phyloP scores from a whole-genome alignment of 2,113 vertebrate genomes.

The Phocoena sinus region DNA sequence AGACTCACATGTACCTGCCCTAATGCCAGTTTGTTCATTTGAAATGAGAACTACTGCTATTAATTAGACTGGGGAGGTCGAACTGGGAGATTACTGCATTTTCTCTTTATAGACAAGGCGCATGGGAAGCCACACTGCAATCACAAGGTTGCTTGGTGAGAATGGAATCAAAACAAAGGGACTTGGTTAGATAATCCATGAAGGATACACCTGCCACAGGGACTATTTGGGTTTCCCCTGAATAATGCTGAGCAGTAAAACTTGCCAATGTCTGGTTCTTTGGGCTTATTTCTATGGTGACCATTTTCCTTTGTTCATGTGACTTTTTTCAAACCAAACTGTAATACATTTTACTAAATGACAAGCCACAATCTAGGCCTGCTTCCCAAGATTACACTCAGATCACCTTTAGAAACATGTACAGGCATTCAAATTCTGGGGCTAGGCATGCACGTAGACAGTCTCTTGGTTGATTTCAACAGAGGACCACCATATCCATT shows the following conservation, averaged over 20 bases:
- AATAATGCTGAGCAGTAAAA: slow-evolving; percentile 53
- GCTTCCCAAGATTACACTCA: slow-evolving; percentile 31
- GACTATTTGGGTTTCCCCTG: slow-evolving; percentile 70
- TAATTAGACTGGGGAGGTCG: slow-evolving; percentile 68
- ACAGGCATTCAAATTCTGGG: slow-evolving; percentile 28
- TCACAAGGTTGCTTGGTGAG: slow-evolving; percentile 76
- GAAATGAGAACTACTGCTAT: slow-evolving; percentile 70
- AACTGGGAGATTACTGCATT: slow-evolving; percentile 71
- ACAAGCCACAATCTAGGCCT: slow-evolving; percentile 10
- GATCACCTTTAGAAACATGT: slow-evolving; percentile 36
- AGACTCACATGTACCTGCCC: slow-evolving; percentile 51
- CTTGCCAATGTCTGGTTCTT: slow-evolving; percentile 54
- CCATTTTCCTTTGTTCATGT: slow-evolving; percentile 58
- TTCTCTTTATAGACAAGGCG: slow-evolving; percentile 72
- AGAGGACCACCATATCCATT: neutral
- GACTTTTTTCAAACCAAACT: slow-evolving; percentile 31
- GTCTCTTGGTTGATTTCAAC: slow-evolving; percentile 31
- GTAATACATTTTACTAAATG: slow-evolving; percentile 37
- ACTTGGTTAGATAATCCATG: slow-evolving; percentile 69
- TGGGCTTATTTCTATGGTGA: slow-evolving; percentile 43
- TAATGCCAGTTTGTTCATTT: slow-evolving; percentile 65
- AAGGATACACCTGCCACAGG: slow-evolving; percentile 71
- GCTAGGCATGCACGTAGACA: neutral
- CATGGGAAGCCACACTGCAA: slow-evolving; percentile 71
- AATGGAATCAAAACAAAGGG: slow-evolving; percentile 75